Evolutionary conservation across 2,888 invertebrate genomes (phyloP).

Genomic region (Amblyjoppa proteus): DNA sequence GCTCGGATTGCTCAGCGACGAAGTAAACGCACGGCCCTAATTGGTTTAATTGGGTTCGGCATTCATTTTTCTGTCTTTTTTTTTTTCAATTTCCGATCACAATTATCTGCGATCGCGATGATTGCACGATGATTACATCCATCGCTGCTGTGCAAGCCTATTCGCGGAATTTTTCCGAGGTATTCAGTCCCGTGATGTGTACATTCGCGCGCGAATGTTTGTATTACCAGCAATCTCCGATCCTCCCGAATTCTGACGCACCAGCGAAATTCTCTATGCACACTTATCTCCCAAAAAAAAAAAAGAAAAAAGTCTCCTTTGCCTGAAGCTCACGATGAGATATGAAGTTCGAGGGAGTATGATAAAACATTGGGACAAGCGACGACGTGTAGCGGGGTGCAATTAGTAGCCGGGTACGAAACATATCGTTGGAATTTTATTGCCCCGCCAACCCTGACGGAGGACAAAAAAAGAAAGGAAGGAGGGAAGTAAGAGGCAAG

Average conservation of each 20-base stretch:
- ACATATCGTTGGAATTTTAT: constrained; percentile 63
- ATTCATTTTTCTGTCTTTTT: neutral
- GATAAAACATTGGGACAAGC: constrained; percentile 48
- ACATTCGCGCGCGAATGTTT: constrained; percentile 48
- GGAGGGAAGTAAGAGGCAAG: constrained; percentile 23
- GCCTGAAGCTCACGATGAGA: constrained; percentile 28
- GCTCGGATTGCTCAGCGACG: no score
- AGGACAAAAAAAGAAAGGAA: constrained; percentile 25
- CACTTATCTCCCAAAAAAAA: neutral
- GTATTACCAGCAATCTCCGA: constrained; percentile 34
- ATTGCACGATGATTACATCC: constrained; percentile 11
- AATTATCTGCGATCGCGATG: constrained; percentile 13
- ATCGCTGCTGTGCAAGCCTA: constrained; percentile 12
- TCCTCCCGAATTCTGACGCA: constrained; percentile 4
- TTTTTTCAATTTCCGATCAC: constrained; percentile 3
- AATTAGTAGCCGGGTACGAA: constrained; percentile 60
- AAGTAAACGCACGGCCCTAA: no score
- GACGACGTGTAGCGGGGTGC: constrained; percentile 54
- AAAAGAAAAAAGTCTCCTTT: constrained; percentile 36
- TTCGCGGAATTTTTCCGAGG: constrained; percentile 35
- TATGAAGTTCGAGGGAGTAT: constrained; percentile 14
- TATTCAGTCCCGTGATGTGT: constrained; percentile 40
- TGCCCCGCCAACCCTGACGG: constrained; percentile 45
- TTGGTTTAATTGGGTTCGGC: neutral
- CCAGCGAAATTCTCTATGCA: constrained; percentile 6